Conservation (phyloP, 2,797 vertebrate genomes). For the Coranthus polyacanthus region DNA sequence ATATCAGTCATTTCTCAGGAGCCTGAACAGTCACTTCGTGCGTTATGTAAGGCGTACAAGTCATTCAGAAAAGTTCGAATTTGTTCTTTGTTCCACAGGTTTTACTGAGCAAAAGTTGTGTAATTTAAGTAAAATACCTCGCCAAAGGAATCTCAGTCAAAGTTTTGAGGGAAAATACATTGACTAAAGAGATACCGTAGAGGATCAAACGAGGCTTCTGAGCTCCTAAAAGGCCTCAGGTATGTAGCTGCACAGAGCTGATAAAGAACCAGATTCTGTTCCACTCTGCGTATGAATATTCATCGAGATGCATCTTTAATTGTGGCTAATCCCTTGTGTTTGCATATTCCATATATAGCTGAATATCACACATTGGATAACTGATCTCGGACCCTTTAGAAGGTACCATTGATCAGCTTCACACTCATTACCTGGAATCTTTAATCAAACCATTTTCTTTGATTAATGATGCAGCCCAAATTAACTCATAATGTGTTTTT, state of each 20-base stretch:
- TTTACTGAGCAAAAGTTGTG: not conserved
- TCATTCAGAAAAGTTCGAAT: conserved; percentile 13
- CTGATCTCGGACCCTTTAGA: conserved; percentile 48
- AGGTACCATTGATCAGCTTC: conserved; percentile 52
- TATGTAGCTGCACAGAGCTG: conserved; percentile 47
- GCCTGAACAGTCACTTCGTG: not conserved
- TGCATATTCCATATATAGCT: conserved; percentile 57
- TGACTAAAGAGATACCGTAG: conserved; percentile 17
- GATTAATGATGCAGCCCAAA: conserved; percentile 59
- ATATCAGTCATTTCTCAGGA: conserved; percentile 15
- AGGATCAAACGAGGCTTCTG: conserved; percentile 51
- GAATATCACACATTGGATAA: conserved; percentile 53
- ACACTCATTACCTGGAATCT: conserved; percentile 29
- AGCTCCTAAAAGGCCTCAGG: conserved; percentile 46
- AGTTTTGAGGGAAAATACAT: conserved; percentile 36
- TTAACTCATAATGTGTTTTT: conserved; percentile 25
- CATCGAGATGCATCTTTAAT: conserved; percentile 63
- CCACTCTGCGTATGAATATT: conserved; percentile 70
- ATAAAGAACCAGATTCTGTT: conserved; percentile 58
- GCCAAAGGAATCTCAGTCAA: conserved; percentile 26
- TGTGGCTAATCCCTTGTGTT: conserved; percentile 71
- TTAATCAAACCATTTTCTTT: conserved; percentile 64
- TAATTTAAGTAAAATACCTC: conserved; percentile 18
- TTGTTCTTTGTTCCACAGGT: conserved; percentile 2
- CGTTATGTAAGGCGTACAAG: not conserved